These are phyloP conservation scores for Acomys russatus DNA, from an alignment of 2,797 vertebrate genomes.

Conservation along the genomic window DNA sequence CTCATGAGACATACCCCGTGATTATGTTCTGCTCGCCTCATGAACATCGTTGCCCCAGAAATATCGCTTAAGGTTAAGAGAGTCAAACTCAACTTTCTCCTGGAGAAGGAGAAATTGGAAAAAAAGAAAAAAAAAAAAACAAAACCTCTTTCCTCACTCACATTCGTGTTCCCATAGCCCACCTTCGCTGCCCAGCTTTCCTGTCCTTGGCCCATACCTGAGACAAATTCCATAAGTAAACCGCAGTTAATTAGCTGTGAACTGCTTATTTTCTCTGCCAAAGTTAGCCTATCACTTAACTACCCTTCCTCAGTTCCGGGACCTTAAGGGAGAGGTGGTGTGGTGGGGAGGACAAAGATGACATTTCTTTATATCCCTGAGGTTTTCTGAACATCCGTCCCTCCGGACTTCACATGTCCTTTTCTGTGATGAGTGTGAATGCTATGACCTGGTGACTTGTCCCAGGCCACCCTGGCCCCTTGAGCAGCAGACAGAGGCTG, in stretches of 20 bases:
- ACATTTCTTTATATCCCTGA: background rate
- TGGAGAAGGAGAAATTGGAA: background rate
- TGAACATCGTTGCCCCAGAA: background rate
- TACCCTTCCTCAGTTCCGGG: background rate
- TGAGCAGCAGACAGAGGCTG: background rate
- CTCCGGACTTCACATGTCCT: background rate
- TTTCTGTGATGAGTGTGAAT: background rate
- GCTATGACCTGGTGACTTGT: background rate
- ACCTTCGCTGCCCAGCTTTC: background rate
- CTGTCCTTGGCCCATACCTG: background rate
- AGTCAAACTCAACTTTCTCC: background rate
- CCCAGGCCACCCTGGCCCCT: background rate
- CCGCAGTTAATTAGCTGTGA: background rate
- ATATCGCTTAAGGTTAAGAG: background rate
- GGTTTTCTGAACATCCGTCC: background rate
- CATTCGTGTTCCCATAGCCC: background rate
- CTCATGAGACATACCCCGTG: background rate
- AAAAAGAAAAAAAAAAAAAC: slow-evolving; percentile 19
- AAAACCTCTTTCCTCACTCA: background rate
- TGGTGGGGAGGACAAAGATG: too few species aligned
- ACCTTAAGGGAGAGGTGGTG: too few species aligned
- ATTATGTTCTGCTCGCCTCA: too few species aligned
- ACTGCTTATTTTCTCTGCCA: background rate
- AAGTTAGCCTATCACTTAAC: background rate
- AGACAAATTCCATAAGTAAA: background rate